Evolutionary conservation across 2,797 vertebrate genomes (phyloP).

Genomic region (Micromesistius poutassou): DNA sequence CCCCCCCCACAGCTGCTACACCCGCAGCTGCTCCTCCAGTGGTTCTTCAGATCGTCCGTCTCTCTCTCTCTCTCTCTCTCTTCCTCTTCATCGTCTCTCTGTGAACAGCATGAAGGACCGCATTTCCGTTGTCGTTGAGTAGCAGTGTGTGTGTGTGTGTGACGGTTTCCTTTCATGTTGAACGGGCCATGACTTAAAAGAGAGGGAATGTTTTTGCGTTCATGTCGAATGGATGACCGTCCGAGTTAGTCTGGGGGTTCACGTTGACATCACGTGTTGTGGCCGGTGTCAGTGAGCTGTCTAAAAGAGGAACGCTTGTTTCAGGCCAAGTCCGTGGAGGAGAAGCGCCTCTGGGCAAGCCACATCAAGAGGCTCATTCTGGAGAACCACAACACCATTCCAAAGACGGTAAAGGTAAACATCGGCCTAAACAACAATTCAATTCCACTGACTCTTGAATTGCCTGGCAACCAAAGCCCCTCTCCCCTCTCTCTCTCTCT

Average conservation of each 20-base stretch:
- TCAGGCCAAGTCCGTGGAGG: constrained; percentile 87
- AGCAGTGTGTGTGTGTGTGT: neutral
- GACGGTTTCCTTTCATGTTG: neutral
- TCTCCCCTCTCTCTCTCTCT: constrained; percentile 17
- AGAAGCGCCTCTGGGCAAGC: constrained; percentile 91
- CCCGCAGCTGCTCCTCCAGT: no score
- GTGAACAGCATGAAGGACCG: neutral
- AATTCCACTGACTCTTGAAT: neutral
- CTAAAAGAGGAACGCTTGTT: constrained; percentile 18
- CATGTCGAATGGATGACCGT: neutral
- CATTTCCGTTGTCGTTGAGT: neutral
- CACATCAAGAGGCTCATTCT: constrained; percentile 96
- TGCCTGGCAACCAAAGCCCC: constrained; percentile 9
- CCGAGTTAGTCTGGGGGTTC: neutral
- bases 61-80: neutral
- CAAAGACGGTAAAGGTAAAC: constrained; percentile 86
- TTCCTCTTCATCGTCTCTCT: neutral
- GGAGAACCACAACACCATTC: constrained; percentile 92
- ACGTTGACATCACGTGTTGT: neutral
- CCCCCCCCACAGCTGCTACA: neutral
- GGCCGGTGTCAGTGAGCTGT: neutral
- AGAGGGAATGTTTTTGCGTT: neutral
- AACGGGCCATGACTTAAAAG: neutral
- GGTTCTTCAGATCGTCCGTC: no score
- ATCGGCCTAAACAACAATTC: neutral